Evolutionary conservation across 92 coral and sea anemone species (phyloP), one percentile per base, ranked within the genome.

Genomic region (Meandrina meandrites): DNA sequence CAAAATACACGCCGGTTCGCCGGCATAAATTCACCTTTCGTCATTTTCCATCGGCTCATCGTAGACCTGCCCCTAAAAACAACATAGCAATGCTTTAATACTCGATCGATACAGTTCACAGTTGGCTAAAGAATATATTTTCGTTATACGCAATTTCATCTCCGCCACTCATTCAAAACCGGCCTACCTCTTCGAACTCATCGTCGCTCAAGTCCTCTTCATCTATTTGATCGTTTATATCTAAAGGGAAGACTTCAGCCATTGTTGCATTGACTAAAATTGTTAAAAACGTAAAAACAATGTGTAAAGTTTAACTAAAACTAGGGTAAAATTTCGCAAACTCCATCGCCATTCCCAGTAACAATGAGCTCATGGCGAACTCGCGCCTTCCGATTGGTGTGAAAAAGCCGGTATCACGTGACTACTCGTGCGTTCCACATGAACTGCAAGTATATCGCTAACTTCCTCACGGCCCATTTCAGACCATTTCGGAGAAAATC

Each of bases 231-330:
- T 96, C 99, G 73, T 97, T 97, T 22, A 97, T 93, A 81, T 97
- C 99, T 48, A 89, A 83, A 28, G 96, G 96, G 85, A 97, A 97
- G 75, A 97, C 96, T 79, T 94, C 98, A 75, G 98, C 99, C 99
- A 97, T 97, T 81, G 91, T 84, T 86, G 86, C 79, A 72, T 79
- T 57, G 89, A 88, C 88, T 86, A 89, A 87, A 89, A 92, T 79
- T 72, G 64, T 32, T 86, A 82, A 89, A 91, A 89, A 85, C 76
- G 83, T 86, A 77, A 94, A 91, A 97, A 92, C 81, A 69, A 60
- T 88, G 73, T 87, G 67, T 85, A 88, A 89, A 89, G 81, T 87
- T 45, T 78, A 74, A 76, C 91, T 89, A 94, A 94, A 94, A 93
- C 87, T 81, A 53, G 85, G 84, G 80, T 91, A 91, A 91, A 91